A percentile compares a stretch with the other conserved stretches of the same genome.
Evolutionary conservation across 1,140 invertebrate genomes (phyloP).

Genomic region (Bombus sibiricus): DNA sequence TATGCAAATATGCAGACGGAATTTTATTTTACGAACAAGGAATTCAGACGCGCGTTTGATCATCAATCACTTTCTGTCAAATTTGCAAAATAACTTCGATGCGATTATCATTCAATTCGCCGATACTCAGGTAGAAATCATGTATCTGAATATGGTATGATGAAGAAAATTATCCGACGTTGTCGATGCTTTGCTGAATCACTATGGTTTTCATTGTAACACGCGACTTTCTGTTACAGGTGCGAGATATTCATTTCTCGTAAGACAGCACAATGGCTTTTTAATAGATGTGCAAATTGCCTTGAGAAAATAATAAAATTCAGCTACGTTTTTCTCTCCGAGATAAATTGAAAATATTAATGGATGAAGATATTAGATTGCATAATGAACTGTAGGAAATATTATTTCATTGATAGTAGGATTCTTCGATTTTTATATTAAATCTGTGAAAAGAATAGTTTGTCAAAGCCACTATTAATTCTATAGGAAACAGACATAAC

Average conservation of each 20-base stretch:
- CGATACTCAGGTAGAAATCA: conserved; percentile 15
- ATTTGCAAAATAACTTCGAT: background rate
- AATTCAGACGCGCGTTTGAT: background rate
- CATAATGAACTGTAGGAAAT: background rate
- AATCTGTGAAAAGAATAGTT: background rate
- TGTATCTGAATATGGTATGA: conserved; percentile 18
- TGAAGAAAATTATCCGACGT: conserved; percentile 48
- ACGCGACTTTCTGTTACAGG: background rate
- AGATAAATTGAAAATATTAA: conserved; percentile 12
- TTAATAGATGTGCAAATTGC: background rate
- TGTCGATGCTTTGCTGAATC: conserved; percentile 47
- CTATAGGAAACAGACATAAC: background rate
- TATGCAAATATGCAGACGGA: background rate
- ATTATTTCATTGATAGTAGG: background rate
- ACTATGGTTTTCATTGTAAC: conserved; percentile 35
- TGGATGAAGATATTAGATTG: background rate
- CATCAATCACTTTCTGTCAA: conserved; percentile 32
- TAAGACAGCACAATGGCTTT: no score
- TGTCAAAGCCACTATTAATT: background rate
- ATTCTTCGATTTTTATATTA: background rate
- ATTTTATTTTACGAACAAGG: background rate
- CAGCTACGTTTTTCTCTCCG: background rate
- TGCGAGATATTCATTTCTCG: background rate
- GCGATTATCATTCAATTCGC: conserved; percentile 28
- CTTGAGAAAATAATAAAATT: background rate